Evolutionary conservation across 2,113 vertebrate genomes (phyloP).

Genomic region (Salvelinus fontinalis): DNA sequence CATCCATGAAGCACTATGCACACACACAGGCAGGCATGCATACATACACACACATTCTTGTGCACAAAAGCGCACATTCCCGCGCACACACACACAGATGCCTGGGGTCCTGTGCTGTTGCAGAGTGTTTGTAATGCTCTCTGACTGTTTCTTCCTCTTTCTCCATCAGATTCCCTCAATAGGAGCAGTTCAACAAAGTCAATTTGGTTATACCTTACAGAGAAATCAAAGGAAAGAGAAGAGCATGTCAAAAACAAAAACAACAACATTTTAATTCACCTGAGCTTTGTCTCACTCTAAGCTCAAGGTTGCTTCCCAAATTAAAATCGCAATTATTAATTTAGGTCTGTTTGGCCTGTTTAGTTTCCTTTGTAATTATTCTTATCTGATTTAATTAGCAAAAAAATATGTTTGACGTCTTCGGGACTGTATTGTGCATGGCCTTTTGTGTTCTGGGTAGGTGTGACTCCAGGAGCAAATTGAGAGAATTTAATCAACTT

Average conservation of each 20-base stretch:
- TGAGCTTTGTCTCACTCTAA: constrained; percentile 12
- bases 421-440: background rate
- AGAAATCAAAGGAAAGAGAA: background rate
- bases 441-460: background rate
- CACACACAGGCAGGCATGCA: background rate
- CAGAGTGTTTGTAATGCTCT: constrained; percentile 1
- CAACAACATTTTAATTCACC: background rate
- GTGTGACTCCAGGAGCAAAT: too few relatives aligned
- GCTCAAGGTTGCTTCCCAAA: constrained; percentile 32
- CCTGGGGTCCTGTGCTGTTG: background rate
- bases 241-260: background rate
- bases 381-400: background rate
- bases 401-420: background rate
- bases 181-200: constrained; percentile 8
- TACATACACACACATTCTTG: background rate
- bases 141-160: background rate
- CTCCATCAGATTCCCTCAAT: background rate
- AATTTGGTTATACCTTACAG: background rate
- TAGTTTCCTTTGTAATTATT: background rate
- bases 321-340: background rate
- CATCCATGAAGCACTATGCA: background rate
- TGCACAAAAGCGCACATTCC: background rate
- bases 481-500: too few relatives aligned
- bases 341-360: constrained; percentile 3
- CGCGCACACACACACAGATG: constrained; percentile 21